A percentile compares a stretch with the other conserved stretches of the same genome.
These are phyloP conservation scores for Carcharodon carcharias DNA, from an alignment of 2,797 vertebrate species.

Conservation along the genomic window DNA sequence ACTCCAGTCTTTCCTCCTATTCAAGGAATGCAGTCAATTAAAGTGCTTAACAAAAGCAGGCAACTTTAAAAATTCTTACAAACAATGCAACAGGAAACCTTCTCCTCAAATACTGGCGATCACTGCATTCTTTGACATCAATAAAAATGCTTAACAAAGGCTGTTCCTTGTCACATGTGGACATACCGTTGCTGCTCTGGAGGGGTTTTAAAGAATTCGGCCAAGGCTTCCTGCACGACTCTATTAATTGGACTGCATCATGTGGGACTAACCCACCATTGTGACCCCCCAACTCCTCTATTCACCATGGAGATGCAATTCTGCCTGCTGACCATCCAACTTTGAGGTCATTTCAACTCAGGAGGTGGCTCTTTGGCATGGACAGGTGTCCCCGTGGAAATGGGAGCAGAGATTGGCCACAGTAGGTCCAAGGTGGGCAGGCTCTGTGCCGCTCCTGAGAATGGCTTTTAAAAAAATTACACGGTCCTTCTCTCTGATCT, in stretches of 20 bases:
- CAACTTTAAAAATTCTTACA: no score
- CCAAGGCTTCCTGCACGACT: not conserved
- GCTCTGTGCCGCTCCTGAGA: not conserved
- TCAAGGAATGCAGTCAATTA: constrained; percentile 3
- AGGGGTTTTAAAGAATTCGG: not conserved
- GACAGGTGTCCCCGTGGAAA: not conserved
- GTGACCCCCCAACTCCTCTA: not conserved
- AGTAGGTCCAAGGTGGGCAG: not conserved
- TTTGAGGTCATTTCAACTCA: not conserved
- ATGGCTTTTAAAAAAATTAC: not conserved
- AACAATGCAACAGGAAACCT: constrained; percentile 13
- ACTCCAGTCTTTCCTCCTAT: not conserved
- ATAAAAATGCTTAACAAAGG: not conserved
- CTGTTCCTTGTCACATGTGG: not conserved
- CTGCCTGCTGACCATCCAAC: not conserved
- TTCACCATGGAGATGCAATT: not conserved
- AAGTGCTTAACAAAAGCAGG: not conserved
- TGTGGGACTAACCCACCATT: no score
- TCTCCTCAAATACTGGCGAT: no score
- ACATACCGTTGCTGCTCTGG: not conserved
- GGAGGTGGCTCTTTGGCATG: not conserved
- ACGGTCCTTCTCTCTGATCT: not conserved
- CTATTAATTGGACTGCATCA: not conserved
- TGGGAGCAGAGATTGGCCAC: not conserved
- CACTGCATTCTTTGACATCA: not conserved